Conservation (phyloP, 2,797 vertebrate species). For the Rhadinocentrus ornatus region DNA sequence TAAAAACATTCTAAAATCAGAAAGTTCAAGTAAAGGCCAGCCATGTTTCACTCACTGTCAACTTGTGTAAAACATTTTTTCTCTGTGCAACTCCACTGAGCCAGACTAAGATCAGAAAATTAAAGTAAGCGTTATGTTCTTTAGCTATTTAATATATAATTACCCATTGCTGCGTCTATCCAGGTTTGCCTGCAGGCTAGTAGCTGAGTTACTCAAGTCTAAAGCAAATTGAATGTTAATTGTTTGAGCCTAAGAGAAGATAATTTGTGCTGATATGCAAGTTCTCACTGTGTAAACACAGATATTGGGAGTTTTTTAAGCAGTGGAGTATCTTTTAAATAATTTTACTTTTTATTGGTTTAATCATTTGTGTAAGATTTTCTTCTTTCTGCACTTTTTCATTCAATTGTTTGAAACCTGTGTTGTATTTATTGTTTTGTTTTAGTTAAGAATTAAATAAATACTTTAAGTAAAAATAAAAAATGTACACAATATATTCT, state of each 20-base stretch:
- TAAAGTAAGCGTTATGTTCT: constrained; percentile 48
- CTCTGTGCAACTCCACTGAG: constrained; percentile 35
- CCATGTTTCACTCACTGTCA: constrained; percentile 28
- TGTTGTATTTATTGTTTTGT: too few species aligned
- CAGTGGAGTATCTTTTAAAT: too few species aligned
- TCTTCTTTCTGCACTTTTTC: too few species aligned
- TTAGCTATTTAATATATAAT: constrained; percentile 55
- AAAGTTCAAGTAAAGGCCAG: constrained; percentile 40
- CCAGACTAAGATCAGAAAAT: constrained; percentile 50
- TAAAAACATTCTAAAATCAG: constrained; percentile 6
- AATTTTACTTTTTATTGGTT: too few species aligned
- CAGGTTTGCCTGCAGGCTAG: constrained; percentile 47
- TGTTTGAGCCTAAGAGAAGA: constrained; percentile 9
- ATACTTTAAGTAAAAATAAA: too few species aligned
- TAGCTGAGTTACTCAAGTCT: constrained; percentile 31
- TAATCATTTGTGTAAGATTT: too few species aligned
- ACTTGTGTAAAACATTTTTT: constrained; percentile 20
- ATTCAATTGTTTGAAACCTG: too few species aligned
- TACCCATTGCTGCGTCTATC: constrained; percentile 29
- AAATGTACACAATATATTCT: too few species aligned
- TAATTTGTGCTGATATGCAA: neutral
- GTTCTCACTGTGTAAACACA: neutral
- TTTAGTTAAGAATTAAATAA: too few species aligned
- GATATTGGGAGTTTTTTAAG: neutral
- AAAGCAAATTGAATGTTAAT: constrained; percentile 31